These are phyloP conservation scores for Anguilla rostrata DNA, from an alignment of 2,113 vertebrate species.

Conservation along the genomic window DNA sequence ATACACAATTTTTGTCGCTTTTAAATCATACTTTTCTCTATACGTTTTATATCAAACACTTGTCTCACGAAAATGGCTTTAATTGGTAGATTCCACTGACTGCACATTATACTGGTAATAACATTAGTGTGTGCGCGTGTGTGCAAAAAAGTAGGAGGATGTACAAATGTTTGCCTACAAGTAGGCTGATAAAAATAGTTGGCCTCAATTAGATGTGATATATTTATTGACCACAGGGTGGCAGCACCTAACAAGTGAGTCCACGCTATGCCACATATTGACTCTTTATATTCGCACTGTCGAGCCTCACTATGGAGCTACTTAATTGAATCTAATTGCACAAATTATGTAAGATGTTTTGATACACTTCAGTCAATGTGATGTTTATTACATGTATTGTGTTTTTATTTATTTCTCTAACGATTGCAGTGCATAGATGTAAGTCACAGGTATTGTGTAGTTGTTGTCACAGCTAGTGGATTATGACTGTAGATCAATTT, in stretches of 20 bases:
- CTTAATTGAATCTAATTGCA: conserved; percentile 40
- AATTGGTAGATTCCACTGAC: conserved; percentile 54
- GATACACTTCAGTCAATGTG: conserved; percentile 10
- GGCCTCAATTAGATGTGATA: conserved; percentile 32
- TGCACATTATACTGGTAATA: conserved; percentile 65
- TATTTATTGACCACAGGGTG: conserved; percentile 48
- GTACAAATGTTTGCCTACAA: conserved; percentile 26
- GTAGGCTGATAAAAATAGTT: conserved; percentile 4
- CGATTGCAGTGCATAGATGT: conserved; percentile 43
- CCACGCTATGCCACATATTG: not conserved
- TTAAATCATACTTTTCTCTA: not conserved
- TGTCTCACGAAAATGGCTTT: conserved; percentile 44
- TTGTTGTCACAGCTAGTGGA: conserved; percentile 63
- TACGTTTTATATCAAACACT: not conserved
- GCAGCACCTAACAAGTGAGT: conserved; percentile 48
- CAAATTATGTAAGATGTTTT: conserved; percentile 34
- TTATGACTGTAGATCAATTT: conserved; percentile 57
- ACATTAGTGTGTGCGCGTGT: conserved; percentile 38
- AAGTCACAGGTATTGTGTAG: conserved; percentile 54
- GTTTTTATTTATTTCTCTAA: conserved; percentile 44
- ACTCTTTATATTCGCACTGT: conserved; percentile 11
- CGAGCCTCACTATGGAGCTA: conserved; percentile 15
- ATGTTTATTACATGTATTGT: conserved; percentile 39
- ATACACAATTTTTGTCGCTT: conserved; percentile 37
- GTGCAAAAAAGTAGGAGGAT: not conserved